phyloP scores from a whole-genome alignment of 2,113 vertebrate genomes.

The Myotis yumanensis region DNA sequence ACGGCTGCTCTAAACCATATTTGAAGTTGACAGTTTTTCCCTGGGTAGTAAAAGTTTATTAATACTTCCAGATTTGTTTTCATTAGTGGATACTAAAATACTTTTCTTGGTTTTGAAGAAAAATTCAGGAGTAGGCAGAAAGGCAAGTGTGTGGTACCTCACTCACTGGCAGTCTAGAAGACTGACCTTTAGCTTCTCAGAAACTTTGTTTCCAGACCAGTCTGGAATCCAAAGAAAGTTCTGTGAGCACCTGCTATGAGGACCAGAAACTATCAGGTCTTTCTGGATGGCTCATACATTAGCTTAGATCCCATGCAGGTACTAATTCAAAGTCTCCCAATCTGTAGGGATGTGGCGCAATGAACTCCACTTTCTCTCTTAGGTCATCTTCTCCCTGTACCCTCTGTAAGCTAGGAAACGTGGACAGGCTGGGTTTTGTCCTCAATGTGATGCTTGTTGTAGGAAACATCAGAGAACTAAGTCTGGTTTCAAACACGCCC shows the following conservation, averaged over 20 bases:
- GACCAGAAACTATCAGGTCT: background rate
- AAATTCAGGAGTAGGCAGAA: background rate
- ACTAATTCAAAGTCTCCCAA: background rate
- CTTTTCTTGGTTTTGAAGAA: background rate
- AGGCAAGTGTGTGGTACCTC: background rate
- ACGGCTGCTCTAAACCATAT: background rate
- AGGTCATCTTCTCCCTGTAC: accelerated
- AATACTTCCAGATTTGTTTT: background rate
- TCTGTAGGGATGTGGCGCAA: background rate
- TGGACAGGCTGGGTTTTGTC: background rate
- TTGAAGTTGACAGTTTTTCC: background rate
- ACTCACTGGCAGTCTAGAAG: background rate
- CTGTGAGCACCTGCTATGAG: background rate
- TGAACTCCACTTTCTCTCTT: background rate
- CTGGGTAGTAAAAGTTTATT: background rate
- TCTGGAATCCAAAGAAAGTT: background rate
- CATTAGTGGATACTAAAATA: background rate
- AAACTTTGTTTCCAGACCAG: background rate
- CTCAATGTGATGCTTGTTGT: background rate
- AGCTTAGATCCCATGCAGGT: background rate
- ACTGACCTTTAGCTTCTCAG: background rate
- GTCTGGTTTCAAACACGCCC: background rate
- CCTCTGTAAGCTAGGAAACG: background rate
- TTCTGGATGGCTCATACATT: background rate
- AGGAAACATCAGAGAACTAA: background rate